phyloP scores from a whole-genome alignment of 2,888 invertebrate genomes.

The Homarus gammarus region DNA sequence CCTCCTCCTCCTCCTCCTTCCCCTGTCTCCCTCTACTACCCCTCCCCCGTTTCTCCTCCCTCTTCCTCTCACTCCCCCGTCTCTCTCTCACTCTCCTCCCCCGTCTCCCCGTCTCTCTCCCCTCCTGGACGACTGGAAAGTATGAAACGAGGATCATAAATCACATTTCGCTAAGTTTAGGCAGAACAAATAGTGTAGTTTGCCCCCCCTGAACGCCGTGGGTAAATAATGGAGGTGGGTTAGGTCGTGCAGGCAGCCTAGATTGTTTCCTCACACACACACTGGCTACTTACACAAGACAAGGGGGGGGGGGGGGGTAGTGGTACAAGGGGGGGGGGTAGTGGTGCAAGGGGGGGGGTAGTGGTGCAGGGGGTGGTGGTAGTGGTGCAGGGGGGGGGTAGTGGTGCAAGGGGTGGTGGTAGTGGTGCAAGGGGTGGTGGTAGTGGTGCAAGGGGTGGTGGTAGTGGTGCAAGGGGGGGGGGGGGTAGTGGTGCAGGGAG shows the following conservation, averaged over 20 bases:
- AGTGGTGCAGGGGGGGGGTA: no score
- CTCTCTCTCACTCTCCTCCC: neutral
- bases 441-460: no score
- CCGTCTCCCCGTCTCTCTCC: neutral
- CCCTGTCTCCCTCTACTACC: neutral
- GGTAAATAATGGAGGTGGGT: neutral
- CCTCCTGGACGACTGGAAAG: constrained; percentile 7
- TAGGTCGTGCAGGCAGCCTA: neutral
- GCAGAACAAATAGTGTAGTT: constrained; percentile 37
- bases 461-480: no score
- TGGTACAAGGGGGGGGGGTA: no score
- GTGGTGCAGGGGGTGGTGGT: no score
- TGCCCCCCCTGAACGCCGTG: neutral
- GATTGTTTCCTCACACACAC: no score
- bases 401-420: no score
- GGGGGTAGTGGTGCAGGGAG: no score
- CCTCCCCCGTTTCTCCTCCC: neutral
- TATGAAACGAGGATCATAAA: constrained; percentile 19
- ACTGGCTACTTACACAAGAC: neutral
- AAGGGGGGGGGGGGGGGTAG: no score
- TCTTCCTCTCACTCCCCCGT: no score
- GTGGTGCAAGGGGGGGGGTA: no score
- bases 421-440: no score
- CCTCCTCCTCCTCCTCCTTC: neutral
- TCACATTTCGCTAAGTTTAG: constrained; percentile 40